Base-by-base conservation (phyloP, 2,797 vertebrate genomes). In the Arrhamphus sclerolepis region DNA sequence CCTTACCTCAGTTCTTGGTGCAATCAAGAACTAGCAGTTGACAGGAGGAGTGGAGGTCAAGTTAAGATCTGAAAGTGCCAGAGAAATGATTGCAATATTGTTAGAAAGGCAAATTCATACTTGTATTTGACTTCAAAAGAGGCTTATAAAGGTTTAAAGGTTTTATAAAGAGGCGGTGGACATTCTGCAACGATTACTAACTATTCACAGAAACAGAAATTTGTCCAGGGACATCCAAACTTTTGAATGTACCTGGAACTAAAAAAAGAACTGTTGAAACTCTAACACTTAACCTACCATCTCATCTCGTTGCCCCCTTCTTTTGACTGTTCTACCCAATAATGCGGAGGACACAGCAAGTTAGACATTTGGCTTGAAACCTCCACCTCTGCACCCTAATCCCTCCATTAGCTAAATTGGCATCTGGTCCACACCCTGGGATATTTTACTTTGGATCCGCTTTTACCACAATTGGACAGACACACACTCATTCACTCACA, bases 341-440 rank as follows among this genome's bases (percentile, higher is more conserved):
- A 57, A 65, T 54, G 18, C 34, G 26, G 54, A 61, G 49, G 50
- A 39, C 22, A 47, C 34, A 78, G 65, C 56, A 68, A 70, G 61
- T 69, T 59, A 78, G 79, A 80, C 65, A 65, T 78, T 76, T 74
- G 76, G 64, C 70, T 81, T 61, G 24, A 79, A 82, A 80, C 63
- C 78, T 74, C 47, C 67, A 82, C 76, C 80, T 82, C 66, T 76
- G 56, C 66, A 72, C 52, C 58, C 52, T 89, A 84, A 87, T 89
- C 82, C 69, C 13, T 85, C 89, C 88, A 90, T 90, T 90, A 89
- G 75, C 70, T 75, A 79, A 88, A 89, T 87, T 83, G 85, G 66
- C 53, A 80, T 86, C 83, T 72, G 56, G 34, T 81, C 73, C 63
- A 62, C 70, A 57, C 24, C 70, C 52, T 29, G 57, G 65, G 57